Evolutionary conservation across 2,113 vertebrate species (phyloP).

Genomic region (Oreotrochilus melanogaster): DNA sequence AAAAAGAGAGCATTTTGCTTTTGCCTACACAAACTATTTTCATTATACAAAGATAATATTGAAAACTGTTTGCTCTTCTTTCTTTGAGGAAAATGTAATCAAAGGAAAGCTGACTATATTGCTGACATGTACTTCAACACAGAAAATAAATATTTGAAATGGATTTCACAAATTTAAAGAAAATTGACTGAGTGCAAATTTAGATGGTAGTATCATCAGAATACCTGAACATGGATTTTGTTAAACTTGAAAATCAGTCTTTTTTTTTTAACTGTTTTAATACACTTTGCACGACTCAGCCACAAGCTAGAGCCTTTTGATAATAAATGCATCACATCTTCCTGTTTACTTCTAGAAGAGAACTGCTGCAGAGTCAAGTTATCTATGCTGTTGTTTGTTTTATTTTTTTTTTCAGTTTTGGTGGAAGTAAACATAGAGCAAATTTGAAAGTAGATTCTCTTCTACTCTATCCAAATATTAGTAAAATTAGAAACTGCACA

Average conservation of each 20-base stretch:
- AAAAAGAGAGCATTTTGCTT: conserved; percentile 23
- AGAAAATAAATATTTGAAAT: neutral
- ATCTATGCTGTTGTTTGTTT: rapidly evolving
- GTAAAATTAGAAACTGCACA: neutral
- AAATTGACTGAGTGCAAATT: neutral
- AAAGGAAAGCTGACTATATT: neutral
- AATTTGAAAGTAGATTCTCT: neutral
- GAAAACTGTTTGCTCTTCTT: neutral
- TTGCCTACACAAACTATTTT: conserved; percentile 52
- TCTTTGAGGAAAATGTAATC: neutral
- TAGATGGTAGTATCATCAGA: neutral
- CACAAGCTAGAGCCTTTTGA: neutral
- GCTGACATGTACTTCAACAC: too few relatives aligned
- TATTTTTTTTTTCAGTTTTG: neutral
- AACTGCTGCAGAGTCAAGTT: neutral
- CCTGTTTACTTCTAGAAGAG: neutral
- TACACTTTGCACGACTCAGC: rapidly evolving
- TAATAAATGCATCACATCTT: neutral
- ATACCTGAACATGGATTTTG: neutral
- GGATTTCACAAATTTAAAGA: neutral
- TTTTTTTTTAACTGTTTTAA: too few relatives aligned
- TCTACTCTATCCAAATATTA: neutral
- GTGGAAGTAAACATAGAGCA: neutral
- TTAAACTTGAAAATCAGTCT: neutral
- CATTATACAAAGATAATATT: conserved; percentile 37